A percentile compares a stretch with the other conserved stretches of the same genome.
Evolutionary conservation across 2,888 invertebrate species (phyloP).

Genomic region (Nowickia ferox): DNA sequence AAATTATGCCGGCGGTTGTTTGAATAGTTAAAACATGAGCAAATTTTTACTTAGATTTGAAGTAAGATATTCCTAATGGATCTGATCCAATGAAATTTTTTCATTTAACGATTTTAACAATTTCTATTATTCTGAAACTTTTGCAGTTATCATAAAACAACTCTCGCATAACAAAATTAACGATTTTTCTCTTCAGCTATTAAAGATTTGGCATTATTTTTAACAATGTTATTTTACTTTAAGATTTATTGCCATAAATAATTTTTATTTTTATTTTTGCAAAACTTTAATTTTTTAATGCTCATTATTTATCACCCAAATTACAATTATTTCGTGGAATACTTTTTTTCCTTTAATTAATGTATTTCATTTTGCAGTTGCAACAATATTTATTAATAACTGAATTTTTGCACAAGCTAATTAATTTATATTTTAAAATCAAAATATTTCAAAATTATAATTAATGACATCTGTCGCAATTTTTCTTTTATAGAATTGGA

Average conservation of each 20-base stretch:
- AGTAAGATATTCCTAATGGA: neutral
- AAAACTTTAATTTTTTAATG: neutral
- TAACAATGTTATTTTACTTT: neutral
- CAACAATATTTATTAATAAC: no score
- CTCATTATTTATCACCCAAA: neutral
- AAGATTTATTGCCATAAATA: constrained; percentile 28
- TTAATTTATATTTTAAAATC: no score
- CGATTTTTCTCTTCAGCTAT: neutral
- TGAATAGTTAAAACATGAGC: neutral
- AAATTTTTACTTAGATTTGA: neutral
- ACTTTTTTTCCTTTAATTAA: neutral
- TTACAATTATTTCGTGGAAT: constrained; percentile 28
- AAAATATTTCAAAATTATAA: no score
- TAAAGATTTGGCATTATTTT: neutral
- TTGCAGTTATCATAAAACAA: neutral
- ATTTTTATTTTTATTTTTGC: constrained; percentile 13
- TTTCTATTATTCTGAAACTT: neutral
- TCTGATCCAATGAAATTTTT: no score
- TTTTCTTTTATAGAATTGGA: no score
- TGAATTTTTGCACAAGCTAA: no score
- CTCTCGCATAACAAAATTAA: neutral
- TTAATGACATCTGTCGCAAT: no score
- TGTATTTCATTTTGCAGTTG: no score
- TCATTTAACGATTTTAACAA: neutral
- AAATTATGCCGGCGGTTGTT: neutral